Evolutionary conservation across 2,888 invertebrate species (phyloP), one percentile per base, ranked within the genome.

Genomic region (Dugesia japonica): DNA sequence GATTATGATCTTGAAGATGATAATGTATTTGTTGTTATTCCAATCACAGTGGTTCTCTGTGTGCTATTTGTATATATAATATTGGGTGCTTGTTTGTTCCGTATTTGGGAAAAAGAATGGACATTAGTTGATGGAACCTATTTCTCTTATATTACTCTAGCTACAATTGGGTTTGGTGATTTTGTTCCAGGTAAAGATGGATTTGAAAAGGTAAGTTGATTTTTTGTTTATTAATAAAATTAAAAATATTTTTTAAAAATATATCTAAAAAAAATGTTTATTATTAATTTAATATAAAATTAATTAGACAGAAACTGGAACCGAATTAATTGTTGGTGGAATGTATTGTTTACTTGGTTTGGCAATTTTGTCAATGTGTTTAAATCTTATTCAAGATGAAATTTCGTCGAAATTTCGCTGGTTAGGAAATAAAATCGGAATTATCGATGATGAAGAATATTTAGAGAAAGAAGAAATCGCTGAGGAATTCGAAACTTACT

Each of bases 301-400:
- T n/a, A n/a, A n/a, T n/a, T n/a, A 56, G 56, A n/a, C 56, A 13
- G 56, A 56, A 56, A 56, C 56, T n/a, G 56, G 56, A 20, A 56
- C 42, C 9, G 79, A 79, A 72, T 71, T 79, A 15, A 38, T 79
- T 20, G 17, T 78, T 13, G 79, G 78, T 13, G 73, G 78, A 17
- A 71, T 79, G 28, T 79, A 78, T 73, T 74, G 77, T 33, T 28
- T 79, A 7, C 23, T 85, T 78, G 85, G 85, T 7, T 83, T 85
- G 83, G 84, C 85, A n/a, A 83, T 85, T 76, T 79, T 85, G 76
- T 84, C 84, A 28, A 85, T 85, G 84, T 84, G 84, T 77, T 84
- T 85, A 79, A 80, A 82, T 1, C 81, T 85, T 31, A 84, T 85
- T 81, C 84, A 85, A 78, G 84, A 85, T 73, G 84, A 85, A 79